Evolutionary conservation across 2,888 invertebrate species (phyloP), one percentile per base, ranked within the genome.

Genomic region (Lathronympha strigana): DNA sequence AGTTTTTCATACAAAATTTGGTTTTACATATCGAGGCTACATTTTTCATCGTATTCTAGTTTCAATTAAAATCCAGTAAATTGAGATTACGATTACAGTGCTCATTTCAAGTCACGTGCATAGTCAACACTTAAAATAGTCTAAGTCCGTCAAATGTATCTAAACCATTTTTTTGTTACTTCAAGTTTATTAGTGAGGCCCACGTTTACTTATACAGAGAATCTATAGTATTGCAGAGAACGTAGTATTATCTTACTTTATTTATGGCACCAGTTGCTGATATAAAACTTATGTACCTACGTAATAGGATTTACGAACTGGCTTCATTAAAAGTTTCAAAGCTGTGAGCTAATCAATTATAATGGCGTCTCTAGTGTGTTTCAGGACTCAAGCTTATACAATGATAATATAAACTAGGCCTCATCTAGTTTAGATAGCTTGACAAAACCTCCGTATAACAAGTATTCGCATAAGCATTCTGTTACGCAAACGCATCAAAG

Each of bases 1-100:
- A 17, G 8, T n/a, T 33, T 43, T 57, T 63, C 40, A 50, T 63
- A 63, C 33, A 40, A 40, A 40, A 51, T 25, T 36, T 31, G 50
- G 23, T 43, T 57, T 31, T 43, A 57, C 49, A 49, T 40, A 21
- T 17, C n/a, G 47, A 63, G 40, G 31, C 38, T 55, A 63, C 23
- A 49, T 28, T 15, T 57, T 49, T 38, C 33, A 33, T 49, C 55
- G 31, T 50, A 49, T 50, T 31, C 38, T 57, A 40, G 40, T 31
- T 57, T 49, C 9, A 45, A 43, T 21, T 15, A 38, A 1, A 55
- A 55, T 17, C 54, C 13, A 17, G 25, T 38, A 25, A 19, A 28
- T 43, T 31, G 57, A 57, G 31, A 57, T 57, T 57, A 57, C 19
- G 45, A 31, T 31, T 43, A 43, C 38, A 40, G 43, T 28, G 17